These are phyloP conservation scores for Grammomys dolichurus DNA, from an alignment of 2,113 vertebrate species.

Conservation along the genomic window DNA sequence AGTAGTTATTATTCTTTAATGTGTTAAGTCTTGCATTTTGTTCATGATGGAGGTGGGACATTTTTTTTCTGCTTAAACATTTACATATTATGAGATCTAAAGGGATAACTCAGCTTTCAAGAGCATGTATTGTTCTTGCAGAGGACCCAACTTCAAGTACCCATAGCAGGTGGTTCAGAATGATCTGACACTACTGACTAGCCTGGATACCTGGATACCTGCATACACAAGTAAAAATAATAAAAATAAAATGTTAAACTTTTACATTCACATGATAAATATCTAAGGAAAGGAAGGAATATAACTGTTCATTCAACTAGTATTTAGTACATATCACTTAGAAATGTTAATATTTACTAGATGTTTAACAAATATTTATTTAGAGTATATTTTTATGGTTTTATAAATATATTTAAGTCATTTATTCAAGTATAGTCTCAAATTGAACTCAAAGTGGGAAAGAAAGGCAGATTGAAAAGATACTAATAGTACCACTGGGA, in stretches of 20 bases:
- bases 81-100: background rate
- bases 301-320: conserved; percentile 6
- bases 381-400: conserved; percentile 37
- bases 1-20: conserved; percentile 46
- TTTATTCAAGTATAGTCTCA: conserved; percentile 42
- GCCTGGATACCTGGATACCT: background rate
- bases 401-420: conserved; percentile 30
- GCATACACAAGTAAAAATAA: background rate
- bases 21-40: conserved; percentile 35
- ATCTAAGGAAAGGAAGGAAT: background rate
- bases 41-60: conserved; percentile 12
- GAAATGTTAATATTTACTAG: conserved; percentile 2
- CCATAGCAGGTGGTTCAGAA: background rate
- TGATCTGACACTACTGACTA: background rate
- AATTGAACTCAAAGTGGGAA: background rate
- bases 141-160: background rate
- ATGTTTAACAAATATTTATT: conserved; percentile 43
- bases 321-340: conserved; percentile 10
- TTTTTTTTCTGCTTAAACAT: conserved; percentile 37
- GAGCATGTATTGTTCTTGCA: background rate
- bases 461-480: conserved; percentile 17
- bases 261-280: background rate
- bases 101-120: background rate
- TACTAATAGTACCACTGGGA: background rate
- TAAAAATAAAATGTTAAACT: background rate